Base-by-base conservation (phyloP, 2,888 invertebrate species). In the Coenonympha arcania region DNA sequence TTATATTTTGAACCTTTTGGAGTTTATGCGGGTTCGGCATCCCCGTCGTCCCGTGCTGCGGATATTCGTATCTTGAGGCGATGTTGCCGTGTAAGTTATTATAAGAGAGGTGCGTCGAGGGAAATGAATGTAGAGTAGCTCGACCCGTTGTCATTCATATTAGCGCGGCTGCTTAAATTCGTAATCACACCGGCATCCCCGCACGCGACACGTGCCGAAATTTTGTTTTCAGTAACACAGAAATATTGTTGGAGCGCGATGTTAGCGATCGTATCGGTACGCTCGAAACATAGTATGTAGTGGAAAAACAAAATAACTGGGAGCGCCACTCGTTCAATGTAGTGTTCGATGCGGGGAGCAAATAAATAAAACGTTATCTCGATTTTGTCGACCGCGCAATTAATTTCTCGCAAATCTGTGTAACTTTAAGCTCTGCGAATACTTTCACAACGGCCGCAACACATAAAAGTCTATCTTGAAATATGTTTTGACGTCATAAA, bases 61-160 rank as follows among this genome's bases (percentile, higher is more conserved):
- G 67, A 66, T 68, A 72, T 61, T 62, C 61, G 64, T 75, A 73
- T 79, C 82, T 83, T 78, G 78, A 83, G 83, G 79, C 73, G 72
- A 76, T 80, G 75, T 79, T 79, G 65, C 76, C 75, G 71, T 73
- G 77, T 84, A 84, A 84, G 82, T 85, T 86, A 85, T 85, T 84
- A 85, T 83, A 85, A 83, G 85, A 83, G 84, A 81, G 78, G 78
- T 74, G 82, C 84, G 84, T 76, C 85, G 57, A 63, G 85, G 85
- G 85, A 86, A 86, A 86, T 86, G 85, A 85, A 84, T 86, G 81
- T 79, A 78, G 83, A 85, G 80, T 83, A 79, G 81, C 76, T 77
- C 73, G 76, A 72, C 73, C 78, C 83, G 81, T 82, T 84, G 85
- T 85, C 84, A 85, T 85, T 83, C 85, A 86, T 85, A 85, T 86